phyloP scores from a whole-genome alignment of 2,113 vertebrate species.

The Myotis lucifugus region DNA sequence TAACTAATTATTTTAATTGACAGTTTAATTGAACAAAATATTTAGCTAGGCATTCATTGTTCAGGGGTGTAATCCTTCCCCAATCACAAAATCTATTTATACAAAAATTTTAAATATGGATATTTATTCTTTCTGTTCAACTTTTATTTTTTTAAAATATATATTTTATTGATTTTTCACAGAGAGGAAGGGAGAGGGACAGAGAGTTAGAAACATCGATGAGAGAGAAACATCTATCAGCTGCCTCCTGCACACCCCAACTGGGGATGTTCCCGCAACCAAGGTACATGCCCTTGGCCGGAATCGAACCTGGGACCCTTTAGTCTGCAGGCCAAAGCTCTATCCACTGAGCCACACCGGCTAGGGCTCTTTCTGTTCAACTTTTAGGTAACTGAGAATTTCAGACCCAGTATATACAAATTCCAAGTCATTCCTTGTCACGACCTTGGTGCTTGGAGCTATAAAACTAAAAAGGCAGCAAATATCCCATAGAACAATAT shows the following conservation, averaged over 20 bases:
- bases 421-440: neutral
- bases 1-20: neutral
- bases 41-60: neutral
- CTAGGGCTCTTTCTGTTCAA: neutral
- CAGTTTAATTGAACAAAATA: neutral
- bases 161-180: too few relatives aligned
- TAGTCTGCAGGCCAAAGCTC: too few relatives aligned
- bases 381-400: neutral
- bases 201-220: too few relatives aligned
- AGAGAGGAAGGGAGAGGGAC: too few relatives aligned
- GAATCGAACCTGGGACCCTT: too few relatives aligned
- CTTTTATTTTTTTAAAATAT: too few relatives aligned
- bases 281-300: too few relatives aligned
- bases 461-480: slow-evolving; percentile 4
- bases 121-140: neutral
- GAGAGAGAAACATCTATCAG: too few relatives aligned
- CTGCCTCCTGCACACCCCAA: too few relatives aligned
- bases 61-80: neutral
- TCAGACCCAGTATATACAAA: slow-evolving; percentile 15
- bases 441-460: neutral
- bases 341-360: too few relatives aligned
- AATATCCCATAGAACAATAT: neutral
- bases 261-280: too few relatives aligned
- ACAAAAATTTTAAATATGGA: neutral
- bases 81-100: neutral